Base-by-base conservation (phyloP, 2,797 vertebrate species). In the Haliaeetus vocifer region DNA sequence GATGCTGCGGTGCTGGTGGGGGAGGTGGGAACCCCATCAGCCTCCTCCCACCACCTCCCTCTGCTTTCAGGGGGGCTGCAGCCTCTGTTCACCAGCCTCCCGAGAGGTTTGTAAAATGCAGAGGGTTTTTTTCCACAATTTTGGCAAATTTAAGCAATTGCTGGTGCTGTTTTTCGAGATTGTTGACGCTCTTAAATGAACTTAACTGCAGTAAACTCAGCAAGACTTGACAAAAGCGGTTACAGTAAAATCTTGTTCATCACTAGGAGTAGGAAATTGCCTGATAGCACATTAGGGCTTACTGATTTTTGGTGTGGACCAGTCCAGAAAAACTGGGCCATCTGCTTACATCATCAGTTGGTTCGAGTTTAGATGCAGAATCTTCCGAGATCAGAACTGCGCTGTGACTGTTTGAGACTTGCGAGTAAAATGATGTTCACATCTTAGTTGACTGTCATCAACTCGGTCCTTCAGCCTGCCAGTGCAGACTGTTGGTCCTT, bases 41-140 rank as follows among this genome's bases (percentile, higher is more conserved):
- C 33, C 20, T 35, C 13, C 10, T 79, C 21, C 38, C 0, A 1
- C 53, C 1, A 1, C 16, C 15, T 45, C 25, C 17, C 15, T 53
- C 55, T n/a, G 37, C 77, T 70, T 33, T 22, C 52, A 26, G 44
- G 29, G 68, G 25, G 58, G 37, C 82, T 73, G 49, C 38, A 73
- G 42, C 47, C 23, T n/a, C 0, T 13, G 55, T 28, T 63, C 2
- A 0, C 9, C 7, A 0, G 14, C 17, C 35, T 79, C 45, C 31
- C 0, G 0, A 16, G 58, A 17, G 15, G 14, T 2, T 8, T 72
- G 49, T 59, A 10, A 82, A 66, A n/a, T 20, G 22, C n/a, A 61
- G 28, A 10, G 18, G 8, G 6, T 22, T 72, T 70, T 81, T 35
- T 53, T 2, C 52, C 37, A 23, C 22, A 35, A 38, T 88, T 83